Conservation (phyloP, 1,140 invertebrate species). For the Sinonovacula constricta region DNA sequence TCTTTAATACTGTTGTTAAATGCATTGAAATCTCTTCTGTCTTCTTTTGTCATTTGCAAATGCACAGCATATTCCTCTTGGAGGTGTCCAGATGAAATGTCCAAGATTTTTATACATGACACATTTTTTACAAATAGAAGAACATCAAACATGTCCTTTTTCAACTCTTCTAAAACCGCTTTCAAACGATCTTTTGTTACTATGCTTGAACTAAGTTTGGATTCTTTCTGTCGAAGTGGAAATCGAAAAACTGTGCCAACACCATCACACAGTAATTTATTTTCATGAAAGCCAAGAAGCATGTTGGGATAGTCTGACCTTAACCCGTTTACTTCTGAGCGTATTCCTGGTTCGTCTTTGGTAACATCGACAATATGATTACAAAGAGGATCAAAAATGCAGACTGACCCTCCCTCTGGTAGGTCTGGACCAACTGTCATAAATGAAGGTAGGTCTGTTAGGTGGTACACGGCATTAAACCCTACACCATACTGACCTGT, state of each 20-base stretch:
- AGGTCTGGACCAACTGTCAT: conserved; percentile 58
- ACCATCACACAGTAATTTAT: neutral
- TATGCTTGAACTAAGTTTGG: conserved; percentile 51
- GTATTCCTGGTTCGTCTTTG: conserved; percentile 58
- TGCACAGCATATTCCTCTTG: conserved; percentile 32
- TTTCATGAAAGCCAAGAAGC: conserved; percentile 55
- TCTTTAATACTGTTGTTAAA: neutral
- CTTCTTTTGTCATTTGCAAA: neutral
- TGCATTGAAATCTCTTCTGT: neutral
- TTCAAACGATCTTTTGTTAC: conserved; percentile 43
- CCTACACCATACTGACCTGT: conserved; percentile 75
- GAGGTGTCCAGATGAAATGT: conserved; percentile 54
- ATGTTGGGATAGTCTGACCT: conserved; percentile 59
- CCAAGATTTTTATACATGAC: conserved; percentile 58
- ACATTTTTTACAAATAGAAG: conserved; percentile 70
- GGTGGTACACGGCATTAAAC: conserved; percentile 76
- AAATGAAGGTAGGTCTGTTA: conserved; percentile 75
- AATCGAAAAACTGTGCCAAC: conserved; percentile 67
- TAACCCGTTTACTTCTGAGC: conserved; percentile 52
- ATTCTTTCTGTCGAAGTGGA: conserved; percentile 60
- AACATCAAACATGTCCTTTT: conserved; percentile 60
- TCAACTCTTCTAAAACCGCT: conserved; percentile 60
- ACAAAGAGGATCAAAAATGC: conserved; percentile 73
- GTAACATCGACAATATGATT: conserved; percentile 60
- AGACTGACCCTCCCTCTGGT: conserved; percentile 59